Base-by-base conservation (phyloP, 1,140 invertebrate species). In the Meloidogyne floridensis region DNA sequence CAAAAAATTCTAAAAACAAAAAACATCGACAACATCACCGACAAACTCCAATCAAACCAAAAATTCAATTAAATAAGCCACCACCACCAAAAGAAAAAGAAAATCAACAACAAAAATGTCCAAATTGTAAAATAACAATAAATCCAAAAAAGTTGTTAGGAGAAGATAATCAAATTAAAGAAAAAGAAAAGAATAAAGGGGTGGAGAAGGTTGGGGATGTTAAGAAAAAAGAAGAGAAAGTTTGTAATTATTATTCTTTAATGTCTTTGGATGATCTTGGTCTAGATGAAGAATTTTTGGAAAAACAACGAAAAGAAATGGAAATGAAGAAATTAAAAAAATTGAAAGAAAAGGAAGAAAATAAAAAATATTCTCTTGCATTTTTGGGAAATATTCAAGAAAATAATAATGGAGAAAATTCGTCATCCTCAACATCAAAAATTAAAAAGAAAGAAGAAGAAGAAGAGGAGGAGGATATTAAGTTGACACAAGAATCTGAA, bases 101-200 rank as follows among this genome's bases (percentile, higher is more conserved):
- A n/a, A n/a, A 65, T n/a, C 15, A 65, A 65, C 59, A 65, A 65
- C 59, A 65, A 65, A n/a, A 65, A 65, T 65, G 59, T 65, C 59
- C 15, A 65, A n/a, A 65, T 65, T 65, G 59, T 65, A 4, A 65
- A 65, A 65, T 7, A 65, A 2, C n/a, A 5, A 65, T 65, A 11
- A 6, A 65, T n/a, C 15, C 59, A 65, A 65, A 18, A 65, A 65
- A 65, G n/a, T 32, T 32, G 32, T 32, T 32, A 32, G 59, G n/a
- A 11, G 59, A 47, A 47, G 7, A 47, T 47, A 8, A 47, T 47
- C 47, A 47, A 47, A 47, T 6, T 47, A 47, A 47, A 1, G 47
- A 47, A 1, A 47, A 47, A 8, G 47, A 6, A 4, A 4, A 47
- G 47, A 47, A 4, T 6, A 32, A 32, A 32, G 32, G 32, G 32